Evolutionary conservation across 2,797 vertebrate species (phyloP).

Genomic region (Acestrorhynchus altus): DNA sequence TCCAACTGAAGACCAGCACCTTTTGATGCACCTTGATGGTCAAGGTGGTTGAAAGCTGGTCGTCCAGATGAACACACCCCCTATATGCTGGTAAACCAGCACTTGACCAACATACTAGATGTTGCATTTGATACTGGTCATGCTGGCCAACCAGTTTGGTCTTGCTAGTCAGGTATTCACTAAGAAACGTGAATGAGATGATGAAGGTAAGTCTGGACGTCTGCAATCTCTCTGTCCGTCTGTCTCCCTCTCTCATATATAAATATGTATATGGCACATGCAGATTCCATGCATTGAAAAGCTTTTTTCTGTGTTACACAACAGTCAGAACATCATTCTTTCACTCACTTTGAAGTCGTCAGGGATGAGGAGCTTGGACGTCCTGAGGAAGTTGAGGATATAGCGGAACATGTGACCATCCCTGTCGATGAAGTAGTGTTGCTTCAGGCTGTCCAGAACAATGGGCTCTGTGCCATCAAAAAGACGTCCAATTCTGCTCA

Average conservation of each 20-base stretch:
- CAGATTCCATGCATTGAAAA: background rate
- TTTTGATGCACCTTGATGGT: no score
- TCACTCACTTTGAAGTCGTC: constrained; percentile 96
- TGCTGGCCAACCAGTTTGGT: no score
- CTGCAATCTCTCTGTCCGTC: no score
- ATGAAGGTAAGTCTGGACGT: background rate
- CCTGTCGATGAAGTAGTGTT: constrained; percentile 98
- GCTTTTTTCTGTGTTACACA: background rate
- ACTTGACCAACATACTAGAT: no score
- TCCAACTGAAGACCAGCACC: no score
- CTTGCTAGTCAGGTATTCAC: background rate
- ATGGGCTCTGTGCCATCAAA: constrained; percentile 97
- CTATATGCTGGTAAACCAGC: no score
- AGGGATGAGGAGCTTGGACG: constrained; percentile 93
- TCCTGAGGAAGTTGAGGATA: constrained; percentile 96
- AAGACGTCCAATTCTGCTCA: constrained; percentile 89
- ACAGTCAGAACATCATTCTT: background rate
- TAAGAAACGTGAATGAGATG: background rate
- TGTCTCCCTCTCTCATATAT: no score
- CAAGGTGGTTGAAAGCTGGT: no score
- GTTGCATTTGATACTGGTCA: no score
- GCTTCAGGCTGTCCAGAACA: constrained; percentile 96
- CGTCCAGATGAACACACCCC: no score
- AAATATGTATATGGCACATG: background rate
- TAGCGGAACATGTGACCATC: constrained; percentile 99